Base-by-base conservation (phyloP, 2,888 invertebrate genomes). In the Ectemnius cavifrons region DNA sequence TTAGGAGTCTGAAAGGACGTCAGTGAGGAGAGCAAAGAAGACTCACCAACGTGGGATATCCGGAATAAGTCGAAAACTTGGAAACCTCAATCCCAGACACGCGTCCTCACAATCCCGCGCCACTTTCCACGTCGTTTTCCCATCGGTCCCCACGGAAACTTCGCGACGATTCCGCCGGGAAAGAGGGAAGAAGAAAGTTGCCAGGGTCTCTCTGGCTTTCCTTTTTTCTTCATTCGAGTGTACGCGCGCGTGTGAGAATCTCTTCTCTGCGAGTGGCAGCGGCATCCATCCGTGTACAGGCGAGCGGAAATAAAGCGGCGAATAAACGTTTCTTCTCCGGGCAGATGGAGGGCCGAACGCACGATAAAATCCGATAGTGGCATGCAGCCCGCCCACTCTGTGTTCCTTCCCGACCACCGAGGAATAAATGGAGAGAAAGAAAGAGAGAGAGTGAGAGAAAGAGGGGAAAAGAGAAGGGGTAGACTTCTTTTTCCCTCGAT, bases 341-440 rank as follows among this genome's bases (percentile, higher is more conserved):
- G 71, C 78, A 81, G 81, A 84, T 80, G 84, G 81, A 78, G 37
- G 37, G 37, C 78, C 77, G 73, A 77, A 69, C 81, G 69, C 75
- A 76, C 77, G 78, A 73, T 76, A 78, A 85, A 81, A 85, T 84
- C 80, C 84, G 78, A 81, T 80, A 85, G 85, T 83, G 85, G 83
- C 81, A 85, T 85, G 79, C 83, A 74, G 46, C 52, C 20, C 45
- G 18, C 16, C 18, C 13, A 20, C 49, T 27, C 62, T 62, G 52
- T 73, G 71, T 71, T 70, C 61, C 69, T 71, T 73, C 67, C 27
- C 64, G 37, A 11, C 37, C 37, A 37, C 37, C 37, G 8, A 37
- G 37, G 37, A 37, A 37, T 37, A 37, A 37, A 11, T 11, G 8
- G 37, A 37, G 37, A 37, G 37, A 11, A 4, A 1, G 28, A 8